These are phyloP conservation scores for Epirrhoe tristata DNA, from an alignment of 2,888 invertebrate species.

Conservation along the genomic window DNA sequence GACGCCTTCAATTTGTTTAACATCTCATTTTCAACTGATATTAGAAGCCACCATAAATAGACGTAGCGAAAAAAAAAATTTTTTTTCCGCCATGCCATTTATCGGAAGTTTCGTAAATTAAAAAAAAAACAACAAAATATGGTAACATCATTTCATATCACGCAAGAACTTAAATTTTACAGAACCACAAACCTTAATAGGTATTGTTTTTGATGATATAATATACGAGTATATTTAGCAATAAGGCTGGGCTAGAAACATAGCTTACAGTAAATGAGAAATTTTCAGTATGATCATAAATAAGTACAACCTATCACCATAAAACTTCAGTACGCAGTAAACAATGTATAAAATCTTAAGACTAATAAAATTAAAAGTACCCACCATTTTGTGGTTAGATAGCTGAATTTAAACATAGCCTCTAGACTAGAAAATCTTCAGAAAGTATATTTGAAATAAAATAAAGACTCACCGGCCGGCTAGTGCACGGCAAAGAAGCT, in stretches of 20 bases:
- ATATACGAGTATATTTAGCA: not conserved
- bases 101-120: too few relatives aligned
- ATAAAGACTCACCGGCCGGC: too few relatives aligned
- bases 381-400: not conserved
- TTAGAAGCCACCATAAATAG: too few relatives aligned
- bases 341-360: conserved; percentile 15
- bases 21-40: too few relatives aligned
- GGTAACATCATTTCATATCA: not conserved
- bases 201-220: not conserved
- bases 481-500: not conserved
- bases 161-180: not conserved
- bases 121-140: too few relatives aligned
- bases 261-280: not conserved
- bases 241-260: not conserved
- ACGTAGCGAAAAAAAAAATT: too few relatives aligned
- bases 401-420: conserved; percentile 13
- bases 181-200: not conserved
- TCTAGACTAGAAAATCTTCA: not conserved
- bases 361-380: conserved; percentile 14
- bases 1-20: too few relatives aligned
- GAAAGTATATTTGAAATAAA: not conserved
- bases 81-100: too few relatives aligned
- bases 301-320: conserved; percentile 8
- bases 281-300: conserved; percentile 10
- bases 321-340: conserved; percentile 15